Evolutionary conservation across 2,113 vertebrate genomes (phyloP), one percentile per base, ranked within the genome.

Genomic region (Terrapene triunguis): DNA sequence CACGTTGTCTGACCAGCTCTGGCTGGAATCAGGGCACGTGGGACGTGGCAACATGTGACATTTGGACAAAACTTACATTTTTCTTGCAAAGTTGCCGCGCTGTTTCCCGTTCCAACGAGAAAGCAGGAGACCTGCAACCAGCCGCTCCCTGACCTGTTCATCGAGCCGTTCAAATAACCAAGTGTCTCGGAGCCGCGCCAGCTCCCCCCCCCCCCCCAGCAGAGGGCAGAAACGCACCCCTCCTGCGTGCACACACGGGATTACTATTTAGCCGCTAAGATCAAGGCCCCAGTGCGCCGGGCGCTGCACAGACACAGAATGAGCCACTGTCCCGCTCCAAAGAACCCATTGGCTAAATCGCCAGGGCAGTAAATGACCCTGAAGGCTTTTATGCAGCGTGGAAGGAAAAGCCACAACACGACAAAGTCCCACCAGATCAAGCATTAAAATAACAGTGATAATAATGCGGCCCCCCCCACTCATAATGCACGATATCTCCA

Each of bases 241-340:
- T 35, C 6, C 6, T 16, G 13, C 3, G 0, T 17, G 32, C n/a
- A 22, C n/a, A 38, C 62, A 17, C 8, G 1, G 17, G 35, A 5
- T 69, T 69, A 21, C 38, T n/a, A 35, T 10, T 19, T 69, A 29
- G 57, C 57, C 14, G 27, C 57, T 59, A 4, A 59, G 65, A 8
- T 69, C 62, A 16, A n/a, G 62, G 35, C 62, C 35, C 5, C 62
- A 35, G 17, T 35, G 32, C 16, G 14, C 62, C 16, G 4, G 62
- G 62, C 35, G 8, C 62, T n/a, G 32, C 16, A 17, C 32, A 69
- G 35, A 35, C 14, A 3, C 32, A 35, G 35, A n/a, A 4, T 69
- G 62, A 69, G 16, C 62, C 32, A 69, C 62, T 19, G 8, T 8
- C 35, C 62, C 8, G 7, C 62, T 19, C 62, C 62, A n/a, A 17